Evolutionary conservation across 1,140 invertebrate genomes (phyloP).

Genomic region (Mactra quadrangularis): DNA sequence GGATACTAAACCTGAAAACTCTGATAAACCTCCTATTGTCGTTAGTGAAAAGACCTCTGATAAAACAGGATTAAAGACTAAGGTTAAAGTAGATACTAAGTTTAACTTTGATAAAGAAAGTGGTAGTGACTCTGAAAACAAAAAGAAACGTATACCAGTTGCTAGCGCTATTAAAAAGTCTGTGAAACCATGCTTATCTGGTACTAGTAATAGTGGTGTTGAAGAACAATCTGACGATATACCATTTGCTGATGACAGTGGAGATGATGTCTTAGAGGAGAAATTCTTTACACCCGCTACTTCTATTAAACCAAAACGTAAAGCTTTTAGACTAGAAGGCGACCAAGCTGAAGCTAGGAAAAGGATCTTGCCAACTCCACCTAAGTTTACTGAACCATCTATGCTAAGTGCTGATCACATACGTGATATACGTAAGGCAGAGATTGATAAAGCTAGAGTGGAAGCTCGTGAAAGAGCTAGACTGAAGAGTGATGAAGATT

Average conservation of each 20-base stretch:
- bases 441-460: slow-evolving; percentile 70
- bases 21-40: neutral
- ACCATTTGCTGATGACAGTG: slow-evolving; percentile 81
- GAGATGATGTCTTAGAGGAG: slow-evolving; percentile 70
- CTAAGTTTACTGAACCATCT: slow-evolving; percentile 40
- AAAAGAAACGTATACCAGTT: slow-evolving; percentile 61
- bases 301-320: slow-evolving; percentile 67
- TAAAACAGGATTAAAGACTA: slow-evolving; percentile 52
- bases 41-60: neutral
- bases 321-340: slow-evolving; percentile 51
- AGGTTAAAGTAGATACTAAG: slow-evolving; percentile 67
- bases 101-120: slow-evolving; percentile 64
- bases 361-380: slow-evolving; percentile 72
- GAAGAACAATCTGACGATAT: slow-evolving; percentile 75
- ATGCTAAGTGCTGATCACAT: slow-evolving; percentile 66
- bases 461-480: slow-evolving; percentile 67
- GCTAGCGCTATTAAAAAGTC: slow-evolving; percentile 44
- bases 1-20: neutral
- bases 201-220: slow-evolving; percentile 55
- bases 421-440: slow-evolving; percentile 65
- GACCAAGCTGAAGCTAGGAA: slow-evolving; percentile 57
- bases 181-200: slow-evolving; percentile 52
- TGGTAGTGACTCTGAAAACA: slow-evolving; percentile 62
- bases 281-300: slow-evolving; percentile 77
- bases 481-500: slow-evolving; percentile 69